Evolutionary conservation across 2,113 vertebrate species (phyloP).

Genomic region (Corythoichthys intestinalis): DNA sequence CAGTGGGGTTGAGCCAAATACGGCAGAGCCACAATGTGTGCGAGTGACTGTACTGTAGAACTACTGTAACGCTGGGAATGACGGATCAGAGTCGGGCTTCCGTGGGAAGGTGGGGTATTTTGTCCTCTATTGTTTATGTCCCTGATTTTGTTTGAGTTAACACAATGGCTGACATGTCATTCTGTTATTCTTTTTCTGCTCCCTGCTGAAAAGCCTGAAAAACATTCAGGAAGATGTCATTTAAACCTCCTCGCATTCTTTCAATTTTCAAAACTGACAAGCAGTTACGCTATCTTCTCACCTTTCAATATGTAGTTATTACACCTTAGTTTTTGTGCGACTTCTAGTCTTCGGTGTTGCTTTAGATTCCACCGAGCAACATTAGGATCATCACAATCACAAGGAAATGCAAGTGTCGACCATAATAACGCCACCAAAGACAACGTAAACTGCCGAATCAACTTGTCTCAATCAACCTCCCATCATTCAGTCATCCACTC

Average conservation of each 20-base stretch:
- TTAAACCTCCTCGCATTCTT: background rate
- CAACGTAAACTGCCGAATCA: background rate
- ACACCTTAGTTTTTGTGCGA: constrained; percentile 45
- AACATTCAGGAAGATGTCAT: constrained; percentile 15
- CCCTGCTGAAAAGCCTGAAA: constrained; percentile 41
- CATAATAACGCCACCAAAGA: background rate
- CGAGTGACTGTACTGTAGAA: background rate
- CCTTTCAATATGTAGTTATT: constrained; percentile 32
- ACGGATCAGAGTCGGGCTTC: constrained; percentile 45
- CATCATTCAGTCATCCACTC: constrained; percentile 6
- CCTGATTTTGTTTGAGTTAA: constrained; percentile 60
- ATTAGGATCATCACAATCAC: background rate
- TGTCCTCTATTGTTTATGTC: constrained; percentile 61
- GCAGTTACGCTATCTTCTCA: constrained; percentile 8
- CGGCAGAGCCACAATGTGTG: background rate
- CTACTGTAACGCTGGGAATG: constrained; percentile 32
- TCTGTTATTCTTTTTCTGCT: constrained; percentile 66
- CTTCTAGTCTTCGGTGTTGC: constrained; percentile 7
- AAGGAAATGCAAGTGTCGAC: constrained; percentile 4
- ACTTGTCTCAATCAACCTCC: constrained; percentile 1
- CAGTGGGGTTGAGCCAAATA: constrained; percentile 14
- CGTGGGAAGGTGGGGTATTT: constrained; percentile 58
- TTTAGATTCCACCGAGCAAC: constrained; percentile 1
- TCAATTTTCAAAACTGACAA: background rate
- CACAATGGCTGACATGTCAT: constrained; percentile 70